Percentiles rank a stretch among this genome's conserved stretches.
Evolutionary conservation across 1,140 invertebrate genomes (phyloP).

Genomic region (Dolichoris vasculosae): DNA sequence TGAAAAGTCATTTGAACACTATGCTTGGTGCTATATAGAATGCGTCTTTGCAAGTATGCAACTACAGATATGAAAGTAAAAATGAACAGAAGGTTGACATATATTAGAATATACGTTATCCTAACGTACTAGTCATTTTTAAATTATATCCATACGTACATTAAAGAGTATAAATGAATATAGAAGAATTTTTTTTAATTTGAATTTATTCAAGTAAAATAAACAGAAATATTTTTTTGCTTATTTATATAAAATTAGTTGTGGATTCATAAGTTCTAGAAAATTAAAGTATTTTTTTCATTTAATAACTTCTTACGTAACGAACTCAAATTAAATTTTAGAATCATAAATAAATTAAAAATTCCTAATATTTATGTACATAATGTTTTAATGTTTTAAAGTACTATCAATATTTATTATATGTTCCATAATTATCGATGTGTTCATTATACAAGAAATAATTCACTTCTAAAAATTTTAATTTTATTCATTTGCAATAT

Average conservation of each 20-base stretch:
- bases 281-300: neutral
- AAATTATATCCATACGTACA: neutral
- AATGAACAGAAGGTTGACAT: neutral
- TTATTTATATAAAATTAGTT: conserved; percentile 3
- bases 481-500: too few species aligned
- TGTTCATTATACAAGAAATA: too few species aligned
- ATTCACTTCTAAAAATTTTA: too few species aligned
- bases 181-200: neutral
- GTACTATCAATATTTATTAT: too few species aligned
- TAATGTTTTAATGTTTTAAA: too few species aligned
- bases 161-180: neutral
- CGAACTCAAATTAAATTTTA: too few species aligned
- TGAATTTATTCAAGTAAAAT: too few species aligned
- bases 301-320: neutral
- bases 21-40: neutral
- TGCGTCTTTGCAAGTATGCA: neutral
- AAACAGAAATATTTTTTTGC: neutral
- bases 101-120: neutral
- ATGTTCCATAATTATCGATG: too few species aligned
- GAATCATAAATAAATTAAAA: too few species aligned
- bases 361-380: too few species aligned
- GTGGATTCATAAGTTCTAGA: neutral
- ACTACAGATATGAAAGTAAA: neutral
- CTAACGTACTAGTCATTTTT: neutral
- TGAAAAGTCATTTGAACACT: conserved; percentile 65